Percentiles rank a stretch among this genome's conserved stretches.
Evolutionary conservation across 2,888 invertebrate species (phyloP).

Genomic region (Neoscelio sp.): DNA sequence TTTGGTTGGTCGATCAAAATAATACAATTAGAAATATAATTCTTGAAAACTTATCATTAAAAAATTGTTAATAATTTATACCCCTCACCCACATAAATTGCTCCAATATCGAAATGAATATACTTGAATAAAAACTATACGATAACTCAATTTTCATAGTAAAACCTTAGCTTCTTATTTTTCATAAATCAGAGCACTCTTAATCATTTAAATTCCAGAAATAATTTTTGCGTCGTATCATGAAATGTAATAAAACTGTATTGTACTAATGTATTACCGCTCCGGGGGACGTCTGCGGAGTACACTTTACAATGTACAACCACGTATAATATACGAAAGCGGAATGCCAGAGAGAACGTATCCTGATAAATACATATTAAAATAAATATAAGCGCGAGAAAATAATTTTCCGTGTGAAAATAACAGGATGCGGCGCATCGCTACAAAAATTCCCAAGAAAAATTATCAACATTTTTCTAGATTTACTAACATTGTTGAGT

Average conservation of each 20-base stretch:
- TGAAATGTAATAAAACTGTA: constrained; percentile 10
- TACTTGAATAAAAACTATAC: too few relatives aligned
- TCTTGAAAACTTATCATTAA: too few relatives aligned
- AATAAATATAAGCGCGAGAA: constrained; percentile 12
- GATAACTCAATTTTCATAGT: too few relatives aligned
- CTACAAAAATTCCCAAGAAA: neutral
- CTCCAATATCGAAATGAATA: too few relatives aligned
- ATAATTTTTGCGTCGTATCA: constrained; percentile 7
- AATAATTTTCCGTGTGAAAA: constrained; percentile 19
- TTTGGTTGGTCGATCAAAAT: too few relatives aligned
- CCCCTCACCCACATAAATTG: too few relatives aligned
- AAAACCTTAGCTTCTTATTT: neutral
- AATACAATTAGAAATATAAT: too few relatives aligned
- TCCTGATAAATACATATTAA: constrained; percentile 29
- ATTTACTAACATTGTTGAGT: constrained; percentile 85
- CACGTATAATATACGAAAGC: constrained; percentile 16
- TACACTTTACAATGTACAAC: constrained; percentile 14
- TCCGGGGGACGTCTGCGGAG: constrained; percentile 26
- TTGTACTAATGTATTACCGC: constrained; percentile 38
- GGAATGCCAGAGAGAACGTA: constrained; percentile 33
- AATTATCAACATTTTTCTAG: neutral
- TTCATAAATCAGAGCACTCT: constrained; percentile 3
- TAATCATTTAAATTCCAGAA: constrained; percentile 22
- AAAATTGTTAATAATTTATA: too few relatives aligned
- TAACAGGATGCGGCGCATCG: neutral